phyloP scores from a whole-genome alignment of 2,888 invertebrate genomes.

The Nomada lathburiana region DNA sequence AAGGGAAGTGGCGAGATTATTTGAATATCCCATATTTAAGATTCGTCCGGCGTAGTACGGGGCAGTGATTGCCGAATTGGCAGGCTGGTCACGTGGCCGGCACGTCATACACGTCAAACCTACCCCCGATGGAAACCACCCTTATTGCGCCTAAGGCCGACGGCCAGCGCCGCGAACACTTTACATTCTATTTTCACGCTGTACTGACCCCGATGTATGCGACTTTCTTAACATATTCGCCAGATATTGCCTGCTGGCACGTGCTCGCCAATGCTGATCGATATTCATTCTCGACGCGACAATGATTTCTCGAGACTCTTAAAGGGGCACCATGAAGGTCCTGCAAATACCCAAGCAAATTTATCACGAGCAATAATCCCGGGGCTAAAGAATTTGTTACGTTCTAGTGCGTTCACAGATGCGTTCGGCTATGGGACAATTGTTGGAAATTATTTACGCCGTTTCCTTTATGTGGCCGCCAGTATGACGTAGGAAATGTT shows the following conservation, averaged over 20 bases:
- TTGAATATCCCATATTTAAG: conserved; percentile 83
- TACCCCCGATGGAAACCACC: conserved; percentile 71
- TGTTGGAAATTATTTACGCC: too few species aligned
- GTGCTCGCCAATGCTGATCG: conserved; percentile 68
- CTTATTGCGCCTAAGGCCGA: conserved; percentile 69
- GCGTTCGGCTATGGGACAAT: too few species aligned
- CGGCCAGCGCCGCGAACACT: conserved; percentile 73
- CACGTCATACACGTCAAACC: conserved; percentile 84
- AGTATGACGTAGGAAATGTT: too few species aligned
- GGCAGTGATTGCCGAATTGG: conserved; percentile 83
- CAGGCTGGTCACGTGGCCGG: conserved; percentile 82
- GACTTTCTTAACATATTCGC: conserved; percentile 80
- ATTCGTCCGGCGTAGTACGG: conserved; percentile 81
- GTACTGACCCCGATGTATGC: conserved; percentile 82
- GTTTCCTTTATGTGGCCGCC: too few species aligned
- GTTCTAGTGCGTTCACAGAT: too few species aligned
- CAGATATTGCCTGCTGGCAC: conserved; percentile 80
- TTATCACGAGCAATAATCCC: not conserved
- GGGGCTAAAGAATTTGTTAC: too few species aligned
- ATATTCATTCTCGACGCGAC: conserved; percentile 71
- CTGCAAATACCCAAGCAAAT: not conserved
- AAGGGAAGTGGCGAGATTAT: conserved; percentile 73
- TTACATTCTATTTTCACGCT: conserved; percentile 84
- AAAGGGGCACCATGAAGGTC: conserved; percentile 35
- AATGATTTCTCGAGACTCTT: conserved; percentile 46